phyloP scores from a whole-genome alignment of 2,113 vertebrate species.

The Numenius arquata region DNA sequence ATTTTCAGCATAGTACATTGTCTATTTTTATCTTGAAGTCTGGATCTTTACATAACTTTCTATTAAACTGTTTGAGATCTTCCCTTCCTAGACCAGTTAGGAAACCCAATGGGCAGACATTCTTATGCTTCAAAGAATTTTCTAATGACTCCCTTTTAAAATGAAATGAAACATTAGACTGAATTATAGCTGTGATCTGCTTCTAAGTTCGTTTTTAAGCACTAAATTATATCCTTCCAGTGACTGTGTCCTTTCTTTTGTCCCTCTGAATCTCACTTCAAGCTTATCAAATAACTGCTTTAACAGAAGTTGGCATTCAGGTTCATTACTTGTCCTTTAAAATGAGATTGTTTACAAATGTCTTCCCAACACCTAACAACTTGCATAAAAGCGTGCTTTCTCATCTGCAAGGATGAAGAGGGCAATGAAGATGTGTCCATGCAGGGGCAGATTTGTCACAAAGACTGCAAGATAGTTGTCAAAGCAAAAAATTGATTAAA shows the following conservation, averaged over 20 bases:
- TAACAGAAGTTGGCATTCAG: not conserved
- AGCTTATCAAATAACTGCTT: conserved; percentile 22
- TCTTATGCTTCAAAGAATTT: conserved; percentile 30
- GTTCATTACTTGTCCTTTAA: conserved; percentile 15
- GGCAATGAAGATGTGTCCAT: not conserved
- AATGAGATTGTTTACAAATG: conserved; percentile 34
- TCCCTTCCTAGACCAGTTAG: not conserved
- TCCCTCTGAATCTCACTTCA: not conserved
- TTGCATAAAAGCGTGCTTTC: not conserved
- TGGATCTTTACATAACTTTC: conserved; percentile 49
- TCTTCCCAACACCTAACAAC: not conserved
- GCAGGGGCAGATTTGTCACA: not conserved
- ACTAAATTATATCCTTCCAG: conserved; percentile 10
- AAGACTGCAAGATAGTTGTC: not conserved
- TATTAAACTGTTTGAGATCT: conserved; percentile 26
- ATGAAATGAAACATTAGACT: conserved; percentile 44
- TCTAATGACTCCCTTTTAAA: conserved; percentile 30
- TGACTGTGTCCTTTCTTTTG: conserved; percentile 16
- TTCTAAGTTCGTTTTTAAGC: not conserved
- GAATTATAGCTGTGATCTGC: conserved; percentile 36
- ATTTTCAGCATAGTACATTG: not conserved
- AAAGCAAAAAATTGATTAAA: not conserved
- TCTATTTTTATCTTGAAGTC: conserved; percentile 46
- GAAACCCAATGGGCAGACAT: conserved; percentile 12
- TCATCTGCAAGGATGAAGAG: not conserved